phyloP scores from a whole-genome alignment of 2,797 vertebrate genomes.

The Manis pentadactyla region DNA sequence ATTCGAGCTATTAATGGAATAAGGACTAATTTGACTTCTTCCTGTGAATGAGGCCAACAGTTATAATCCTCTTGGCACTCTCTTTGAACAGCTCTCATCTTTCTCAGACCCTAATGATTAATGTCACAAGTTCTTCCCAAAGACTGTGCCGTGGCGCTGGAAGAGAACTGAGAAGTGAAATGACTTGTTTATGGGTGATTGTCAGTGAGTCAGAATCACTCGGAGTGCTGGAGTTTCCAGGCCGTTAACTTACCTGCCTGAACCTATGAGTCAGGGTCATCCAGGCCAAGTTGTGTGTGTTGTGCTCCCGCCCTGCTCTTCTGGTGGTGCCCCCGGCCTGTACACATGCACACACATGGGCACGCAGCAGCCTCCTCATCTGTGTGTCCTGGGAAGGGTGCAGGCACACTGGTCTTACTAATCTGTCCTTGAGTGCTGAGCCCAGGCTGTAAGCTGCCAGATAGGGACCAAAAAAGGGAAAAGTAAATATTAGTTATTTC shows the following conservation, averaged over 20 bases:
- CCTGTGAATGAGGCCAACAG: background rate
- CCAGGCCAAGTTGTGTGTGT: background rate
- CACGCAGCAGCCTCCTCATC: background rate
- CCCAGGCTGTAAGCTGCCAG: background rate
- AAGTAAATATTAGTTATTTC: background rate
- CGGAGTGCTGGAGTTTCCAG: constrained; percentile 67
- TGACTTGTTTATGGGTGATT: background rate
- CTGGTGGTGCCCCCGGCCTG: background rate
- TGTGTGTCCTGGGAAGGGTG: fast-evolving
- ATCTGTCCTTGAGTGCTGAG: background rate
- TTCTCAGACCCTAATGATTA: background rate
- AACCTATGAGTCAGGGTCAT: constrained; percentile 48
- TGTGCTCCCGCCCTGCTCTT: background rate
- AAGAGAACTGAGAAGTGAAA: background rate
- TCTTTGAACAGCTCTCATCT: background rate
- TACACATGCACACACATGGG: background rate
- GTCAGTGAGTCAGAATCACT: constrained; percentile 69
- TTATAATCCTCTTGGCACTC: background rate
- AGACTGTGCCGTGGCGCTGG: no score
- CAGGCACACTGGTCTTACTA: background rate
- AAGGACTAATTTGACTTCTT: background rate
- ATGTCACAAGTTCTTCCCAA: background rate
- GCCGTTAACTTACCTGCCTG: constrained; percentile 45
- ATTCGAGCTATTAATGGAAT: background rate
- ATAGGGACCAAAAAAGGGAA: background rate